Conservation (phyloP, 2,113 vertebrate genomes). For the Ceratotherium simum region DNA sequence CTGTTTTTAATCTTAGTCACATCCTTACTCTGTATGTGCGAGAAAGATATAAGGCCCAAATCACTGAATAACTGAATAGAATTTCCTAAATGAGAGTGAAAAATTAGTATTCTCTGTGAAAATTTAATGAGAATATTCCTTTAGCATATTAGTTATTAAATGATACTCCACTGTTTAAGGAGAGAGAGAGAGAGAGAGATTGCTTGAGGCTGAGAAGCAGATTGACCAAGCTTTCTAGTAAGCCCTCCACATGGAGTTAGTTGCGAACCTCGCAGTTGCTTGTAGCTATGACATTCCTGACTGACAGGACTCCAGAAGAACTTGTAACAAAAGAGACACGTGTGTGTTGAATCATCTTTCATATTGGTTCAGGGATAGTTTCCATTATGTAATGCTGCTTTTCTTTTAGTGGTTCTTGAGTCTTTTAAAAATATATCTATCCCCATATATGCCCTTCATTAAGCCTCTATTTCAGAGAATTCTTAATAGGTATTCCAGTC, state of each 20-base stretch:
- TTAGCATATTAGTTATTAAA: conserved; percentile 18
- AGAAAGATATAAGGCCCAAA: neutral
- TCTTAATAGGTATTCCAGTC: conserved; percentile 7
- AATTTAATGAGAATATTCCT: neutral
- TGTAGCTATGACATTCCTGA: neutral
- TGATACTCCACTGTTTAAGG: neutral
- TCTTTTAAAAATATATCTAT: neutral
- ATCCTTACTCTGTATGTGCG: neutral
- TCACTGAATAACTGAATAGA: neutral
- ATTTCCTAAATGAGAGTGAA: conserved; percentile 6
- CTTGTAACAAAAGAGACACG: neutral
- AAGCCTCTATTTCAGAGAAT: conserved; percentile 51
- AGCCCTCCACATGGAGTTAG: neutral
- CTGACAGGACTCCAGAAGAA: neutral
- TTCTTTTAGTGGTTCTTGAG: neutral
- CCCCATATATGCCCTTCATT: neutral
- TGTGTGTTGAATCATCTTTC: neutral
- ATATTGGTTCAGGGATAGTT: neutral
- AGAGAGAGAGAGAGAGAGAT: too few relatives aligned
- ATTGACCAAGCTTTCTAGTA: neutral
- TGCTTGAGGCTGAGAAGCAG: neutral
- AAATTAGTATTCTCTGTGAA: neutral
- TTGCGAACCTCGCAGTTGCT: neutral
- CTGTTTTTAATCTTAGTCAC: neutral
- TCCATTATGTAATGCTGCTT: neutral